phyloP scores from a whole-genome alignment of 2,888 invertebrate genomes.

The Litoditis marina region DNA sequence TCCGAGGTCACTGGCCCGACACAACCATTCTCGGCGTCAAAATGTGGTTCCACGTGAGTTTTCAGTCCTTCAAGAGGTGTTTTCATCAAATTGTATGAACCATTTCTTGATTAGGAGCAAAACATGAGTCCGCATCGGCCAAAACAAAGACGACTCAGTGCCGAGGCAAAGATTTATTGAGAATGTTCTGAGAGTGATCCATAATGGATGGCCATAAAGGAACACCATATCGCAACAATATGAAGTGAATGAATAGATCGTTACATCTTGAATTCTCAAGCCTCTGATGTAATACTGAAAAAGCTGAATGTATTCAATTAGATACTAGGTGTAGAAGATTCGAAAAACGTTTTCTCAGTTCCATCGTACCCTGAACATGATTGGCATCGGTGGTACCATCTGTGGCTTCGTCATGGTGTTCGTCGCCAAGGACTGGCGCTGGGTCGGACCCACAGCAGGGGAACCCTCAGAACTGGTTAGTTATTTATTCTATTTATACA shows the following conservation, averaged over 20 bases:
- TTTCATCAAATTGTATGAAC: too few species aligned
- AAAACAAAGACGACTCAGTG: too few species aligned
- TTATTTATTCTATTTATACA: not conserved
- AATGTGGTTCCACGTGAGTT: constrained; percentile 43
- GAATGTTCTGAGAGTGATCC: too few species aligned
- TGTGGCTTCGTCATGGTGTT: constrained; percentile 41
- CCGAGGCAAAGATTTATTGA: too few species aligned
- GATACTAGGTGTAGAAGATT: not conserved
- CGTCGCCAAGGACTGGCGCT: constrained; percentile 41
- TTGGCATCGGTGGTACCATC: constrained; percentile 36
- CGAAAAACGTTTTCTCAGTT: constrained; percentile 29
- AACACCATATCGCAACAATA: too few species aligned
- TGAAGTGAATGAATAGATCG: too few species aligned
- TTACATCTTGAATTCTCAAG: too few species aligned
- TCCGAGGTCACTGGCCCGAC: constrained; percentile 37
- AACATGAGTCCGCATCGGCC: too few species aligned
- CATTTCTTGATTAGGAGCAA: too few species aligned
- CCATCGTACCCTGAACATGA: constrained; percentile 39
- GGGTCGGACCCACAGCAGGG: constrained; percentile 34
- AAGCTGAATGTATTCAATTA: too few species aligned
- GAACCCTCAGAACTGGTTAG: not conserved
- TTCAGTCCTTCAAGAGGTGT: not conserved
- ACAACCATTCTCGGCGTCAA: constrained; percentile 29
- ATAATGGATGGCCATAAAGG: too few species aligned
- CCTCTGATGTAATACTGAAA: too few species aligned